Evolutionary conservation across 2,113 vertebrate genomes (phyloP).

Genomic region (Lota lota): DNA sequence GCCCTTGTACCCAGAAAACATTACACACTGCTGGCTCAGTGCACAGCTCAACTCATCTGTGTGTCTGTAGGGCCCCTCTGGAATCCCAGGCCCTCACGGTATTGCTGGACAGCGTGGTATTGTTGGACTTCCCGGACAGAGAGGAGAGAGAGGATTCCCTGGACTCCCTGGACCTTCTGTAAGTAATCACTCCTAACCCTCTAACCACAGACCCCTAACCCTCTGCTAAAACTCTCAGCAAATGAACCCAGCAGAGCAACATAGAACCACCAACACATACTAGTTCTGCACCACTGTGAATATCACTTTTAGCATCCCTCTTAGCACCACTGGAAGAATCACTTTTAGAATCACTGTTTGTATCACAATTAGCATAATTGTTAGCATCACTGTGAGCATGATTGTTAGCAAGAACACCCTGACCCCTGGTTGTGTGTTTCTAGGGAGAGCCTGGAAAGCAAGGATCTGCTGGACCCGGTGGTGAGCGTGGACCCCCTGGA

Average conservation of each 20-base stretch:
- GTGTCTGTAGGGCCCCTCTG: slow-evolving; percentile 78
- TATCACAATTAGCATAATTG: too few species aligned
- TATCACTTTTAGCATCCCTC: too few species aligned
- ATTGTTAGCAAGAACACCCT: neutral
- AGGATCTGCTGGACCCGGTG: slow-evolving; percentile 81
- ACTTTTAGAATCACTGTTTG: neutral
- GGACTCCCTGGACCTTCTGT: slow-evolving; percentile 86
- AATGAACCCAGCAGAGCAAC: too few species aligned
- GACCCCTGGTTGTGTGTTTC: slow-evolving; percentile 9
- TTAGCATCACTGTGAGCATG: neutral
- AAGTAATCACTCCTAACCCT: slow-evolving; percentile 56
- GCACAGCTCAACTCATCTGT: neutral
- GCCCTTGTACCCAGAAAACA: neutral
- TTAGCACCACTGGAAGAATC: too few species aligned
- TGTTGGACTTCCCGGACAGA: slow-evolving; percentile 89
- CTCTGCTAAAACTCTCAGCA: too few species aligned
- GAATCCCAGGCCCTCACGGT: slow-evolving; percentile 88
- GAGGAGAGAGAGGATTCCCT: slow-evolving; percentile 94
- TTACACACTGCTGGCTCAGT: slow-evolving; percentile 2
- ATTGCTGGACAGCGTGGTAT: slow-evolving; percentile 89
- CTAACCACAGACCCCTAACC: too few species aligned
- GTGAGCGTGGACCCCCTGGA: slow-evolving; percentile 92
- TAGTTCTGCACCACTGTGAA: too few species aligned
- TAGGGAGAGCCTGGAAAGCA: slow-evolving; percentile 92
- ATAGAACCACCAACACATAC: too few species aligned